Evolutionary conservation across 2,113 vertebrate genomes (phyloP), one percentile per base, ranked within the genome.

Genomic region (Anarrhichthys ocellatus): DNA sequence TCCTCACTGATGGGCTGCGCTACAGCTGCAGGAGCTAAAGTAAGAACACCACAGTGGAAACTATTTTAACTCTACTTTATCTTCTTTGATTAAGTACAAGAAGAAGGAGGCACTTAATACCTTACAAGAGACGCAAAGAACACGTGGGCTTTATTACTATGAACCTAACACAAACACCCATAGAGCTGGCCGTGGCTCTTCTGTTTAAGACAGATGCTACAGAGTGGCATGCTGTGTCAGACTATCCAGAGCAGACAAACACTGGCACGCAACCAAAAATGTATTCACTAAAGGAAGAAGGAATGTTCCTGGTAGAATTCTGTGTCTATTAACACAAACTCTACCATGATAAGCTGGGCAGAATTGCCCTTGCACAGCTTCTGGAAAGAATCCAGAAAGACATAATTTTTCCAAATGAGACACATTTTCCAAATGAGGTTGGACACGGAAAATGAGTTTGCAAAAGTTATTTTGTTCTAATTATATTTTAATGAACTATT

Each of bases 401-500:
- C 44, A 50, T 75, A 17, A 77, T 88, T 87, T 78, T 86, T 88
- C 66, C 81, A 87, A 92, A 92, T 83, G 75, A 92, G 82, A 72
- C 73, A 80, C 81, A 85, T 82, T 90, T 89, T 89, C 87, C 80
- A 91, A 93, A 93, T 89, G 82, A 88, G 91, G 92, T 89, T 92
- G 89, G 88, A 73, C 87, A 83, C 32, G 50, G 92, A 90, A 91
- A 93, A 93, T 92, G 89, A 92, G 90, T 93, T 93, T 92, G 92
- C 78, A 87, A 85, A 94, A 93, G 90, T 92, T 93, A 92, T 91
- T 90, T 92, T 90, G 89, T 91, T 89, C 90, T 87, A 92, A 94
- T 94, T 92, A 94, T 88, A 91, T 90, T 92, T 94, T 93, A 94
- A 95, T 94, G 90, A 92, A 92, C 91, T 93, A 94, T 93, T 95